These are phyloP conservation scores for Halocynthia roretzi DNA, from an alignment of 23 tunicate genomes.

Conservation along the genomic window DNA sequence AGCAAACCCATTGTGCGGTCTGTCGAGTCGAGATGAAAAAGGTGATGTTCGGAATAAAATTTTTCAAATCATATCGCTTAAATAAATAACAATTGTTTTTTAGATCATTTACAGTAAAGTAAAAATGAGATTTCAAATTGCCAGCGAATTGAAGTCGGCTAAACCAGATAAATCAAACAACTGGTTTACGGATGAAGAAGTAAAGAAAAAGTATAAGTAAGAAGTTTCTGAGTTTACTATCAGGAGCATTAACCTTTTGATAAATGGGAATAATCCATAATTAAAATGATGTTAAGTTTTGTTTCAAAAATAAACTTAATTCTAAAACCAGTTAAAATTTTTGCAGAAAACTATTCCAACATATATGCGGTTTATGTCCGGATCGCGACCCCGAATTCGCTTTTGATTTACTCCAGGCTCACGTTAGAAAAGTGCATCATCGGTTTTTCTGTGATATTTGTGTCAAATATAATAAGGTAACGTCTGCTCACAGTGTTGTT, in stretches of 20 bases:
- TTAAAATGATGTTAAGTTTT: not conserved
- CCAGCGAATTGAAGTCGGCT: not conserved
- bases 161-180: not conserved
- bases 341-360: slow-evolving; percentile 42
- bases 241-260: slow-evolving; percentile 17
- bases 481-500: not conserved
- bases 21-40: slow-evolving; percentile 63
- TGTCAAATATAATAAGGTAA: slow-evolving; percentile 42
- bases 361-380: slow-evolving; percentile 51
- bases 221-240: not conserved
- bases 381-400: slow-evolving; percentile 49
- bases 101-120: slow-evolving; percentile 7
- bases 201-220: slow-evolving; percentile 20
- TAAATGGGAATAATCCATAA: not conserved
- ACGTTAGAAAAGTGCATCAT: slow-evolving; percentile 67
- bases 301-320: no score
- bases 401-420: slow-evolving; percentile 42
- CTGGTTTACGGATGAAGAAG: slow-evolving; percentile 13
- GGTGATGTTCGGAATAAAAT: slow-evolving; percentile 29
- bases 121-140: not conserved
- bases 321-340: not conserved
- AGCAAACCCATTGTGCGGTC: slow-evolving; percentile 67
- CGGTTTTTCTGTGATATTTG: slow-evolving; percentile 79
- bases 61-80: not conserved
- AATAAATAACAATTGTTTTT: not conserved